These are phyloP conservation scores for Trichechus manatus DNA, from an alignment of 2,113 vertebrate genomes.

Conservation along the genomic window DNA sequence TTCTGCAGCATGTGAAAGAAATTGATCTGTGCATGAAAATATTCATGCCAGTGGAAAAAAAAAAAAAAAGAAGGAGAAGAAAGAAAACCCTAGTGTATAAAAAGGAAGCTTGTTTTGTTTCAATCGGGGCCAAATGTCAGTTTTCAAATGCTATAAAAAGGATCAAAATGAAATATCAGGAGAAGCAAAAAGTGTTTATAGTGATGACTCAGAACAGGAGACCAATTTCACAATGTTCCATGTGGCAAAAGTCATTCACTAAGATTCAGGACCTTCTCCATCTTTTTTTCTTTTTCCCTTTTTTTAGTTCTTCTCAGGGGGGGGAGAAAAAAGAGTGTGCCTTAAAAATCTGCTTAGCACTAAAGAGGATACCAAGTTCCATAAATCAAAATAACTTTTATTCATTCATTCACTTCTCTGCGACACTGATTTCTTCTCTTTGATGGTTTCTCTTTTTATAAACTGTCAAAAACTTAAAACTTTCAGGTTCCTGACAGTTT, in stretches of 20 bases:
- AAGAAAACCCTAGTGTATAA: background rate
- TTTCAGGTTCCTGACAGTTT: background rate
- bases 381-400: slow-evolving; percentile 41
- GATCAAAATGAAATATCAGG: slow-evolving; percentile 63
- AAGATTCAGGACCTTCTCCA: background rate
- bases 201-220: slow-evolving; percentile 61
- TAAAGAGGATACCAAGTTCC: background rate
- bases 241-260: slow-evolving; percentile 58
- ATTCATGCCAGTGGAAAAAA: slow-evolving; percentile 5
- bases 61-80: background rate
- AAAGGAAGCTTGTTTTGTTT: slow-evolving; percentile 52
- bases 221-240: slow-evolving; percentile 71
- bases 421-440: background rate
- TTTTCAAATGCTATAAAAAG: slow-evolving; percentile 61
- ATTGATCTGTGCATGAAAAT: slow-evolving; percentile 39
- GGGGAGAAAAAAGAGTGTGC: background rate
- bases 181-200: slow-evolving; percentile 57
- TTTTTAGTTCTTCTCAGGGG: slow-evolving; percentile 61
- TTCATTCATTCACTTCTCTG: background rate
- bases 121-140: slow-evolving; percentile 50
- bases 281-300: background rate
- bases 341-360: slow-evolving; percentile 63
- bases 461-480: slow-evolving; percentile 25
- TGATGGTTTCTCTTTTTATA: slow-evolving; percentile 38
- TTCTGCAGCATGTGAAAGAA: slow-evolving; percentile 35